Evolutionary conservation across 2,797 vertebrate species (phyloP).

Genomic region (Microctenopoma stevenorrisi): DNA sequence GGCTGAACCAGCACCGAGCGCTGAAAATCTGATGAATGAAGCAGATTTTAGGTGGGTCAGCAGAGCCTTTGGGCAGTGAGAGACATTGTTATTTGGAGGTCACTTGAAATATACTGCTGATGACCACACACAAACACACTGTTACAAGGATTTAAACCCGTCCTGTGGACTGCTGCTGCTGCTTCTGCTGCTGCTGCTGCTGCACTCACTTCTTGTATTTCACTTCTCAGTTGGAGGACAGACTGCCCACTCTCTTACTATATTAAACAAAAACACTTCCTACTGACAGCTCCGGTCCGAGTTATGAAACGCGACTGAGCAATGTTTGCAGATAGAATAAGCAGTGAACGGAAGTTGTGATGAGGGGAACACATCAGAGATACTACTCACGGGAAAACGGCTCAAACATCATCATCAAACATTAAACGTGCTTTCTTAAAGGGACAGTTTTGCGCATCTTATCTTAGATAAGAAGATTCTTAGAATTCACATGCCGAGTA

Average conservation of each 20-base stretch:
- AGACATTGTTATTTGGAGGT: constrained; percentile 30
- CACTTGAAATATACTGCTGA: constrained; percentile 35
- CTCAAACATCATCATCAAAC: not conserved
- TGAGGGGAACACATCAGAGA: not conserved
- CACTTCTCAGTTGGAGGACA: constrained; percentile 57
- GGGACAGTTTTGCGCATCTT: not conserved
- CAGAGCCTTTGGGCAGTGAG: constrained; percentile 33
- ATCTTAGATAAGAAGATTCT: not conserved
- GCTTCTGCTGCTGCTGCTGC: constrained; percentile 42
- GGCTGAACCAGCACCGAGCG: not conserved
- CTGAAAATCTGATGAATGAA: constrained; percentile 31
- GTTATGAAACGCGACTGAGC: constrained; percentile 65
- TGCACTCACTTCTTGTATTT: constrained; percentile 45
- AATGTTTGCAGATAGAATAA: constrained; percentile 25
- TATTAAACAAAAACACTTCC: constrained; percentile 74
- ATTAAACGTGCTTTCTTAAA: not conserved
- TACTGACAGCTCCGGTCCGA: constrained; percentile 61
- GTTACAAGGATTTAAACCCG: constrained; percentile 55
- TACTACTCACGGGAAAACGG: not conserved
- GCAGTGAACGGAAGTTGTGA: constrained; percentile 27
- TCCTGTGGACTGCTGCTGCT: constrained; percentile 45
- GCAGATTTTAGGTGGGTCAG: constrained; percentile 43
- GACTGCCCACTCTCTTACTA: constrained; percentile 71
- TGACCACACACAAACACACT: constrained; percentile 10
- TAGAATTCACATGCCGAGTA: not conserved